These are phyloP conservation scores for Scaptodrosophila lebanonensis DNA, from an alignment of 1,140 invertebrate species.

Conservation along the genomic window DNA sequence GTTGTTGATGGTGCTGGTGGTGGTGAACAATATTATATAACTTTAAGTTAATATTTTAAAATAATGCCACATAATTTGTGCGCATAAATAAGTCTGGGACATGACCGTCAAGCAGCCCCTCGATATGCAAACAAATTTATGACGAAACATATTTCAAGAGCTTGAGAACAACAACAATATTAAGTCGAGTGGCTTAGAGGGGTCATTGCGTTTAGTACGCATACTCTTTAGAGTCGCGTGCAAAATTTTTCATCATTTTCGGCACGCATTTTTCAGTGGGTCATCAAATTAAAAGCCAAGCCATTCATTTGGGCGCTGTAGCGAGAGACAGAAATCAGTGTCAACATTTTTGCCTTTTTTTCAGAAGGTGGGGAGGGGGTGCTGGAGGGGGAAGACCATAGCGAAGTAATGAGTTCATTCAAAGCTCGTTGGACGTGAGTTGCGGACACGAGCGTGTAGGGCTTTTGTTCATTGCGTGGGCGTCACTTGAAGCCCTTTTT, in stretches of 20 bases:
- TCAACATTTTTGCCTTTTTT: neutral
- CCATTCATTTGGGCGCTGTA: constrained; percentile 22
- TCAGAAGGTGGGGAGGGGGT: neutral
- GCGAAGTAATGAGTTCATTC: neutral
- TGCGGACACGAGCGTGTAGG: too few species aligned
- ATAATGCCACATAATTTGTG: constrained; percentile 61
- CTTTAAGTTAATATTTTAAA: constrained; percentile 67
- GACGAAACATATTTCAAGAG: constrained; percentile 34
- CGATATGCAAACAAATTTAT: too few species aligned
- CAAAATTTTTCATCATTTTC: constrained; percentile 38
- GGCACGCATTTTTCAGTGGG: neutral
- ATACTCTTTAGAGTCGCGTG: constrained; percentile 9
- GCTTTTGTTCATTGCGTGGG: too few species aligned
- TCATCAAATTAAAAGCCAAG: constrained; percentile 16
- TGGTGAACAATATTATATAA: too few species aligned
- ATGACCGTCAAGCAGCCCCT: too few species aligned
- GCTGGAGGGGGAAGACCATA: neutral
- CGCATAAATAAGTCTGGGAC: constrained; percentile 46
- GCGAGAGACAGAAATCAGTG: constrained; percentile 21
- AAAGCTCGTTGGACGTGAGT: neutral
- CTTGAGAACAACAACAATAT: constrained; percentile 6
- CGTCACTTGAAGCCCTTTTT: constrained; percentile 1
- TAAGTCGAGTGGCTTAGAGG: neutral
- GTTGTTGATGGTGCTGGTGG: too few species aligned
- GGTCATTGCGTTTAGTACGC: constrained; percentile 24